Evolutionary conservation across 37 sponge, comb jelly and placozoan genomes (phyloP).

Genomic region (Axinella damicornis): DNA sequence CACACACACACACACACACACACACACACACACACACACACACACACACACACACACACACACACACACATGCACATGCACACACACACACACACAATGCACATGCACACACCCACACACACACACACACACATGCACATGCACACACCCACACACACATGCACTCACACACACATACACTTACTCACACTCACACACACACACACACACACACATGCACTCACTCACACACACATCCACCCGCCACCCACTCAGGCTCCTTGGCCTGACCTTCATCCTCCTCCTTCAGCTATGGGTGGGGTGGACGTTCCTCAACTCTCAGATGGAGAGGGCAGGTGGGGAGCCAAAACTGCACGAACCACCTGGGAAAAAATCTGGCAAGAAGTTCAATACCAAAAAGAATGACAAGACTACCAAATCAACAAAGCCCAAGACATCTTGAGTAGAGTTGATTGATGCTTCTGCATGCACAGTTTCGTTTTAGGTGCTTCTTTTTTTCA

Average conservation of each 20-base stretch:
- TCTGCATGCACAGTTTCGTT: too few relatives aligned
- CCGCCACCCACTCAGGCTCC: constrained; percentile 47
- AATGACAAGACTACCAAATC: constrained; percentile 3
- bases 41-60: too few relatives aligned
- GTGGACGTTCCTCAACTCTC: constrained; percentile 69
- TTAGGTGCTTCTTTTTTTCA: too few relatives aligned
- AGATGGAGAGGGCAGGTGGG: constrained; percentile 33
- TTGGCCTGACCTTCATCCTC: constrained; percentile 62
- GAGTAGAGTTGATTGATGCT: too few relatives aligned
- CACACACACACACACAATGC: too few relatives aligned
- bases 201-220: not conserved
- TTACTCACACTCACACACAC: constrained; percentile 4
- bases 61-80: too few relatives aligned
- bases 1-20: too few relatives aligned
- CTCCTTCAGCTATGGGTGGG: constrained; percentile 68
- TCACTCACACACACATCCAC: constrained; percentile 14
- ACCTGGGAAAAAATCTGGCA: not conserved
- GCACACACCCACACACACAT: constrained; percentile 13
- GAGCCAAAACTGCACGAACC: not conserved
- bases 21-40: too few relatives aligned
- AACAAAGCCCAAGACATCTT: constrained; percentile 23
- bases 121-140: too few relatives aligned
- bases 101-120: too few relatives aligned
- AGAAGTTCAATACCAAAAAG: not conserved
- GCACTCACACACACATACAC: too few relatives aligned